Evolutionary conservation across 2,797 vertebrate genomes (phyloP).

Genomic region (Alectoris magna): DNA sequence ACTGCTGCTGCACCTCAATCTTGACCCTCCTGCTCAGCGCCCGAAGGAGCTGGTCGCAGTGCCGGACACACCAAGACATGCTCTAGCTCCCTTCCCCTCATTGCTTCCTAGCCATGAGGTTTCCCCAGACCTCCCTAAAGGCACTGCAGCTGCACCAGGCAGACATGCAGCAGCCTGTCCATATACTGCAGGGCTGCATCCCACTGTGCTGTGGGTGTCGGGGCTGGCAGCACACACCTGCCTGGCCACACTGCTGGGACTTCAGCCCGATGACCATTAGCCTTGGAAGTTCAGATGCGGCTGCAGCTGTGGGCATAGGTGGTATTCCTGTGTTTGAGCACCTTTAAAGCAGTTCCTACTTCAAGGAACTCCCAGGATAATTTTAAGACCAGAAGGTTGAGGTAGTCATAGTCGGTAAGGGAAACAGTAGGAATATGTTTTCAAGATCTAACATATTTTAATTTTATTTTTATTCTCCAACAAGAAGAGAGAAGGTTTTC

Average conservation of each 20-base stretch:
- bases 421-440: not conserved
- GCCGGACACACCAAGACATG: fast-evolving
- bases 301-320: fast-evolving
- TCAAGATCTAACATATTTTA: not conserved
- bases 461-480: slow-evolving; percentile 3
- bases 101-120: not conserved
- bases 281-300: not conserved
- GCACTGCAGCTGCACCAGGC: not conserved
- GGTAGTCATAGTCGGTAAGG: not conserved
- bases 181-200: fast-evolving
- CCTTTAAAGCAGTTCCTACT: not conserved
- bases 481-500: not conserved
- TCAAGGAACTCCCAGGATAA: not conserved
- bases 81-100: not conserved
- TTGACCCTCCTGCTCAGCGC: not conserved
- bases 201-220: fast-evolving
- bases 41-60: not conserved
- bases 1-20: not conserved
- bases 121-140: not conserved
- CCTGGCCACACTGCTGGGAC: not conserved
- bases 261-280: not conserved
- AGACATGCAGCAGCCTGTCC: not conserved
- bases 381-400: not conserved
- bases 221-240: fast-evolving
- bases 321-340: not conserved